A percentile compares a stretch with the other conserved stretches of the same genome.
phyloP scores from a whole-genome alignment of 2,888 invertebrate species.

The Drosophila maculinotata region DNA sequence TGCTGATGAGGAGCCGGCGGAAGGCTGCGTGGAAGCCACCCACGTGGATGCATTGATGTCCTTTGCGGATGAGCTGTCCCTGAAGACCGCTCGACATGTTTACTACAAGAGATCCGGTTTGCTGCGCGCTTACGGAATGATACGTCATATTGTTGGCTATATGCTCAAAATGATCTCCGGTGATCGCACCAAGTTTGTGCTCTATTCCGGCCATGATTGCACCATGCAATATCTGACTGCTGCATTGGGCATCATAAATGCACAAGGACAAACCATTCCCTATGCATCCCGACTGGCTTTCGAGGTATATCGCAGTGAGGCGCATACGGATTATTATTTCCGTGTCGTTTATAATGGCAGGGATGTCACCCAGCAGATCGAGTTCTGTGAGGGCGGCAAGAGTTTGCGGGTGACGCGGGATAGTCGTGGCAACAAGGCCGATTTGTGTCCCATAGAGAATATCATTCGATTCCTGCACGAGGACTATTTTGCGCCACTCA shows the following conservation, averaged over 20 bases:
- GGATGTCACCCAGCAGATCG: slow-evolving; percentile 92
- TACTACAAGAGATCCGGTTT: slow-evolving; percentile 89
- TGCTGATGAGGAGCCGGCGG: slow-evolving; percentile 40
- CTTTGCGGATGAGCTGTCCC: slow-evolving; percentile 93
- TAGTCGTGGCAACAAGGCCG: slow-evolving; percentile 86
- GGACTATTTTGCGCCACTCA: slow-evolving; percentile 93
- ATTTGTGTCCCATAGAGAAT: slow-evolving; percentile 93
- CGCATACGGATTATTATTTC: slow-evolving; percentile 90
- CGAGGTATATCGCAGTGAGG: slow-evolving; percentile 92
- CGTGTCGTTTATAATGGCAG: slow-evolving; percentile 94
- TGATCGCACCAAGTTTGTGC: slow-evolving; percentile 89
- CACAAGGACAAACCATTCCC: slow-evolving; percentile 87
- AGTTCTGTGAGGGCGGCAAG: slow-evolving; percentile 90
- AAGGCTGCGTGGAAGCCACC: slow-evolving; percentile 88
- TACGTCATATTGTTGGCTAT: slow-evolving; percentile 92
- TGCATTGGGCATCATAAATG: slow-evolving; percentile 88
- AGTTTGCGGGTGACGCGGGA: slow-evolving; percentile 86
- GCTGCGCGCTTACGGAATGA: slow-evolving; percentile 92
- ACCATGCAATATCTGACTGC: slow-evolving; percentile 93
- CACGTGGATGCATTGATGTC: slow-evolving; percentile 92
- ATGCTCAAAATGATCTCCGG: slow-evolving; percentile 93
- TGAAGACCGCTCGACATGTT: slow-evolving; percentile 87
- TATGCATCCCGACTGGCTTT: slow-evolving; percentile 95
- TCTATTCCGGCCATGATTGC: slow-evolving; percentile 97
- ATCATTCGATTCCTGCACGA: slow-evolving; percentile 95